These are phyloP conservation scores for Trogon melanurus DNA, from an alignment of 2,113 vertebrate species.

Conservation along the genomic window DNA sequence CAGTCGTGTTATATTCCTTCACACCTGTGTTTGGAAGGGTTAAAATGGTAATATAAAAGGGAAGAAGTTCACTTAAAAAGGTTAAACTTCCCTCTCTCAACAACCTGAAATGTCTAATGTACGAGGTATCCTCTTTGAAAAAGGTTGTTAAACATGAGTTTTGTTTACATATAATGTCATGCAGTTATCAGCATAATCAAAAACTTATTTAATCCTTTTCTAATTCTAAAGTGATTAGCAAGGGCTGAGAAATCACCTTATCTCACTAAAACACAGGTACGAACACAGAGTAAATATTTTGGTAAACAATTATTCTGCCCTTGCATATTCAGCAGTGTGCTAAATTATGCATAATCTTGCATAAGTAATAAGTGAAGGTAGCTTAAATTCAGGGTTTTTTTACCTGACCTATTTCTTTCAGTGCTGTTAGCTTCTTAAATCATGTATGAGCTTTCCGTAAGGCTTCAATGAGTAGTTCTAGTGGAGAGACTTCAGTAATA, in stretches of 20 bases:
- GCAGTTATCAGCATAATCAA: slow-evolving; percentile 84
- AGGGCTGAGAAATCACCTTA: slow-evolving; percentile 83
- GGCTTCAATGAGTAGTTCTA: slow-evolving; percentile 87
- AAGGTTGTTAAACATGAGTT: slow-evolving; percentile 78
- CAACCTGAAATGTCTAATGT: slow-evolving; percentile 59
- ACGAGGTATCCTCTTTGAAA: slow-evolving; percentile 68
- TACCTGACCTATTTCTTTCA: slow-evolving; percentile 91
- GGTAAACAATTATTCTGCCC: slow-evolving; percentile 88
- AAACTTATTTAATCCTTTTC: slow-evolving; percentile 81
- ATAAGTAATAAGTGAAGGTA: slow-evolving; percentile 89
- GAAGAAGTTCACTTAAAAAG: slow-evolving; percentile 32
- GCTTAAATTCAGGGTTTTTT: slow-evolving; percentile 83
- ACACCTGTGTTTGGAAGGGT: background rate
- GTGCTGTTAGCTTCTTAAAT: slow-evolving; percentile 89
- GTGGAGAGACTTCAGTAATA: slow-evolving; percentile 86
- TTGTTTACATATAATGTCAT: slow-evolving; percentile 78
- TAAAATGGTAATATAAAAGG: background rate
- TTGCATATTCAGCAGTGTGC: slow-evolving; percentile 88
- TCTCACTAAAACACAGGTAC: slow-evolving; percentile 85
- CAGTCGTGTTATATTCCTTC: background rate
- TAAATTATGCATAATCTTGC: slow-evolving; percentile 92
- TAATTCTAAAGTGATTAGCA: slow-evolving; percentile 85
- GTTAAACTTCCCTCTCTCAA: slow-evolving; percentile 26
- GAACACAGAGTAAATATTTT: slow-evolving; percentile 88
- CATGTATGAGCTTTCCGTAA: slow-evolving; percentile 89